phyloP scores from a whole-genome alignment of 2,888 invertebrate species.

The Drosophila paramelanica region DNA sequence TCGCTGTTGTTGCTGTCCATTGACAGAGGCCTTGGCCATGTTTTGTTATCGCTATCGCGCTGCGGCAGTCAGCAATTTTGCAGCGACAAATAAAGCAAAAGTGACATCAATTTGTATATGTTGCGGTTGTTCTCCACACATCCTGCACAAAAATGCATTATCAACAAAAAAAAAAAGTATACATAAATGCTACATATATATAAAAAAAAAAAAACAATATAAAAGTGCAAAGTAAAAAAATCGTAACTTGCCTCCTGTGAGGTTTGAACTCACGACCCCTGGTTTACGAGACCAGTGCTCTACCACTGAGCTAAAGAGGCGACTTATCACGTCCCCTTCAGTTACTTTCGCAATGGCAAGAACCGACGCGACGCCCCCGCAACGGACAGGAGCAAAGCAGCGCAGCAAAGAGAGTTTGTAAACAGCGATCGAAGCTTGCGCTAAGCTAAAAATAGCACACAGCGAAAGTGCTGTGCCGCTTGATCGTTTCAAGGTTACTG shows the following conservation, averaged over 20 bases:
- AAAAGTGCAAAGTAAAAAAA: background rate
- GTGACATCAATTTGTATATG: constrained; percentile 34
- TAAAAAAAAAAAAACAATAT: background rate
- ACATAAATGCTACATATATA: constrained; percentile 1
- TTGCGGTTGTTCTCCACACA: constrained; percentile 16
- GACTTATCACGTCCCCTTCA: background rate
- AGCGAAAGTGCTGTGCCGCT: background rate
- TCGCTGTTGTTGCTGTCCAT: constrained; percentile 21
- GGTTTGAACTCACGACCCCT: constrained; percentile 96
- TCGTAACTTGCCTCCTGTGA: constrained; percentile 88
- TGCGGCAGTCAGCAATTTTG: constrained; percentile 59
- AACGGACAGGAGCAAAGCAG: background rate
- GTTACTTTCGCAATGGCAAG: constrained; percentile 18
- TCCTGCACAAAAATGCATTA: background rate
- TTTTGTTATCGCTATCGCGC: constrained; percentile 55
- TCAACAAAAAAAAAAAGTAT: background rate
- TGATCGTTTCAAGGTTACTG: constrained; percentile 25
- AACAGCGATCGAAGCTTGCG: constrained; percentile 27
- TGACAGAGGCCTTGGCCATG: constrained; percentile 46
- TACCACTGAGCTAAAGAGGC: constrained; percentile 96
- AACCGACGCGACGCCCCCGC: constrained; percentile 5
- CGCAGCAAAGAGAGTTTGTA: background rate
- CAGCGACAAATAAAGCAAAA: constrained; percentile 26
- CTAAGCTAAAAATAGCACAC: constrained; percentile 29
- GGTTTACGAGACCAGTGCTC: constrained; percentile 96